These are phyloP conservation scores for Megaptera novaeangliae DNA, from an alignment of 2,113 vertebrate species.

Conservation along the genomic window DNA sequence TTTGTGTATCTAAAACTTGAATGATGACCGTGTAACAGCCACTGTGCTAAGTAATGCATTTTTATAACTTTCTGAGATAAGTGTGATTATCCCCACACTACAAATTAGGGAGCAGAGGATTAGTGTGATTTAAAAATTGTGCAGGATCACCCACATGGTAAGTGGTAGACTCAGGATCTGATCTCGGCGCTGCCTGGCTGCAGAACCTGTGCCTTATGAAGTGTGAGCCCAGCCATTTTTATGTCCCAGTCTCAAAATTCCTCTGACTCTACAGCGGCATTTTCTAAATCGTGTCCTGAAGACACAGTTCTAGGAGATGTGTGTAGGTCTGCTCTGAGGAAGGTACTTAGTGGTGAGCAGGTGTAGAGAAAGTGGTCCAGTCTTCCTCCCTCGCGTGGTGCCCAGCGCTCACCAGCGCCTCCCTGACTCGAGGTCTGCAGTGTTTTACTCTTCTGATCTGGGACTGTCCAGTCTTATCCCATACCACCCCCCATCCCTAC, in stretches of 20 bases:
- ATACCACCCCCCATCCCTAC: too few species aligned
- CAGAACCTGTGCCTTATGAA: too few species aligned
- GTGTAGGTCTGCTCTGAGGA: neutral
- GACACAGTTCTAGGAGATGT: neutral
- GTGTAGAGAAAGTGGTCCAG: neutral
- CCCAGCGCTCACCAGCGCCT: neutral
- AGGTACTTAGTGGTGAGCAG: too few species aligned
- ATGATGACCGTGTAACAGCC: too few species aligned
- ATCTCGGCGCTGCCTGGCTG: accelerated
- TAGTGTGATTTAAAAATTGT: too few species aligned
- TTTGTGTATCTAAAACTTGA: neutral
- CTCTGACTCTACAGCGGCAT: neutral
- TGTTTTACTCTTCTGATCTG: neutral
- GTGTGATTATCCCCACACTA: neutral
- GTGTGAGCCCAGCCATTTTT: neutral
- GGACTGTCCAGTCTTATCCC: neutral
- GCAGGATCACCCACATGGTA: neutral
- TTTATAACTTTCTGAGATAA: neutral
- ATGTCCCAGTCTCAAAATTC: neutral
- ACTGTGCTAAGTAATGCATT: neutral
- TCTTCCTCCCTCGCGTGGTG: neutral
- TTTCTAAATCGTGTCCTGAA: neutral
- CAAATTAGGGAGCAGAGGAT: neutral
- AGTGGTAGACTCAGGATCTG: too few species aligned
- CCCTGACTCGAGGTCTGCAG: too few species aligned